Percentiles rank a stretch among this genome's conserved stretches.
Evolutionary conservation across 1,140 invertebrate genomes (phyloP).

Genomic region (Drosophila quadrilineata): DNA sequence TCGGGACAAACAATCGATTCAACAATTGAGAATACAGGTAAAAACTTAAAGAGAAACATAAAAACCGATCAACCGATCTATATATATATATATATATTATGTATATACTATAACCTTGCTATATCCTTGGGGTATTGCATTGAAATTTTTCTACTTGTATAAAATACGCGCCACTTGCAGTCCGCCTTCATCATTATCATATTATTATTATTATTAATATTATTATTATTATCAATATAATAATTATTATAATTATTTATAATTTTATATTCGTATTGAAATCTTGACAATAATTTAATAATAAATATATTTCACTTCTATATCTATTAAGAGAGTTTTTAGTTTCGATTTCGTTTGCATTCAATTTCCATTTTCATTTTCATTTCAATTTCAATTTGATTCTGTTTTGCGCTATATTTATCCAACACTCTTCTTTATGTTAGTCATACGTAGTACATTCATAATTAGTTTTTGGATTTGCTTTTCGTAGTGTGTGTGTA

Average conservation of each 20-base stretch:
- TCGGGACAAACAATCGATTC: slow-evolving; percentile 58
- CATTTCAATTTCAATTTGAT: background rate
- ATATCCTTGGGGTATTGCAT: slow-evolving; percentile 49
- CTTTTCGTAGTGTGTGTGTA: background rate
- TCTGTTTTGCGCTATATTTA: too few species aligned
- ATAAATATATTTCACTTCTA: slow-evolving; percentile 25
- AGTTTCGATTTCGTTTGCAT: slow-evolving; percentile 18
- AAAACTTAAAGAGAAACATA: slow-evolving; percentile 38
- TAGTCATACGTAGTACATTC: slow-evolving; percentile 31
- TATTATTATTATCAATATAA: slow-evolving; percentile 14
- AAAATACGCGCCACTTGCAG: slow-evolving; percentile 60
- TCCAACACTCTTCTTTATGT: too few species aligned
- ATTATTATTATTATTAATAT: slow-evolving; percentile 12
- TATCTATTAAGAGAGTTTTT: slow-evolving; percentile 29
- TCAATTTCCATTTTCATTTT: slow-evolving; percentile 1
- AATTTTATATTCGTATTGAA: slow-evolving; percentile 14
- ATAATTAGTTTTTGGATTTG: slow-evolving; percentile 28
- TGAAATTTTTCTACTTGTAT: slow-evolving; percentile 67
- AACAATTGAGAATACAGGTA: slow-evolving; percentile 40
- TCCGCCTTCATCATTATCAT: slow-evolving; percentile 45
- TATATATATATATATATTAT: too few species aligned
- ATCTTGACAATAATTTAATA: slow-evolving; percentile 28
- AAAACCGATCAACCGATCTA: slow-evolving; percentile 20
- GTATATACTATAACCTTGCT: too few species aligned
- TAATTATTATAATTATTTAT: slow-evolving; percentile 19